Percentiles rank a stretch among this genome's conserved stretches.
These are phyloP conservation scores for Hesperia comma DNA, from an alignment of 2,888 invertebrate species.

Conservation along the genomic window DNA sequence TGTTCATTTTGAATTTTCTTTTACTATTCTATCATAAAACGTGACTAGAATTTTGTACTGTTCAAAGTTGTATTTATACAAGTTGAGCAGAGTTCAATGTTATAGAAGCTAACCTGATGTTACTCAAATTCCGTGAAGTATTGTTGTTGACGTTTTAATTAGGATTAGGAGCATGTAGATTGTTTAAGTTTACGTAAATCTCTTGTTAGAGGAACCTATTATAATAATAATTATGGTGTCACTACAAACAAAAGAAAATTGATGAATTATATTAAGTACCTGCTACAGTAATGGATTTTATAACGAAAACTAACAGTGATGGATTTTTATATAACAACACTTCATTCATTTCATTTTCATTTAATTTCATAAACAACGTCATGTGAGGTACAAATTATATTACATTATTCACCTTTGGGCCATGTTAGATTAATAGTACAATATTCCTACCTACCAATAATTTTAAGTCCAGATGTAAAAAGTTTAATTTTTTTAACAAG, in stretches of 20 bases:
- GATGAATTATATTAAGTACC: not conserved
- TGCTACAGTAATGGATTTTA: too few relatives aligned
- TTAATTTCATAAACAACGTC: too few relatives aligned
- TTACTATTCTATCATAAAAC: not conserved
- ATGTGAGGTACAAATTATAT: too few relatives aligned
- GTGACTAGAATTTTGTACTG: not conserved
- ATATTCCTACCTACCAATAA: too few relatives aligned
- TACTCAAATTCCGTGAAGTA: conserved; percentile 1
- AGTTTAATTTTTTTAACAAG: too few relatives aligned
- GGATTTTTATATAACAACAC: too few relatives aligned
- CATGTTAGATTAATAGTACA: too few relatives aligned
- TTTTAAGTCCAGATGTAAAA: too few relatives aligned
- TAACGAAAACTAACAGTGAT: too few relatives aligned
- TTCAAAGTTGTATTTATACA: too few relatives aligned
- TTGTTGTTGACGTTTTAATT: conserved; percentile 27
- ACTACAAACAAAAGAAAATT: not conserved
- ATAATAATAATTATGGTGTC: not conserved
- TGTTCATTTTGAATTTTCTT: not conserved
- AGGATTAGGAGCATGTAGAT: conserved; percentile 17
- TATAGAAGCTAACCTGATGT: not conserved
- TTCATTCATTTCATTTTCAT: too few relatives aligned
- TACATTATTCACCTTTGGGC: too few relatives aligned
- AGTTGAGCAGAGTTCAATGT: not conserved
- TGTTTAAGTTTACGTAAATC: conserved; percentile 17
- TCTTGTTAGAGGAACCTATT: not conserved